These are phyloP conservation scores for Drosophila gunungcola DNA, from an alignment of 1,140 invertebrate genomes.

Conservation along the genomic window DNA sequence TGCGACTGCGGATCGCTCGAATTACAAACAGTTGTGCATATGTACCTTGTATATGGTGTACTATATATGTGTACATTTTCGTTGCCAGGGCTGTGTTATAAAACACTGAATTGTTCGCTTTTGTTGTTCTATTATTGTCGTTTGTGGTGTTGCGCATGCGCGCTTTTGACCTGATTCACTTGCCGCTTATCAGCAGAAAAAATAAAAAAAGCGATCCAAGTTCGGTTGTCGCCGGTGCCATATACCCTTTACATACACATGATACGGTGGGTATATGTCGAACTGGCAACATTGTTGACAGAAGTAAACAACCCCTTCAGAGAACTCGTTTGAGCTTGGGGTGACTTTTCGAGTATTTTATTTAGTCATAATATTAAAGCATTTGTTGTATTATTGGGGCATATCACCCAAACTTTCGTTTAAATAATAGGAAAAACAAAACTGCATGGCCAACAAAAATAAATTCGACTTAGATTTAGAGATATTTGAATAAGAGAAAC, in stretches of 20 bases:
- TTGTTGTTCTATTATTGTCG: slow-evolving; percentile 14
- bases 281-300: background rate
- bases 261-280: background rate
- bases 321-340: background rate
- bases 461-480: too few relatives aligned
- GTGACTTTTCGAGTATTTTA: background rate
- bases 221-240: background rate
- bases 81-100: slow-evolving; percentile 9
- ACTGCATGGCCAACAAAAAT: too few relatives aligned
- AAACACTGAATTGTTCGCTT: slow-evolving; percentile 17
- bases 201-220: slow-evolving; percentile 17
- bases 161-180: slow-evolving; percentile 73
- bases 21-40: slow-evolving; percentile 35
- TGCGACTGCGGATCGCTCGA: slow-evolving; percentile 27
- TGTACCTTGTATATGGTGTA: slow-evolving; percentile 9
- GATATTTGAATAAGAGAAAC: too few relatives aligned
- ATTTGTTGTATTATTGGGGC: background rate
- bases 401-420: too few relatives aligned
- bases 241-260: background rate
- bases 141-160: slow-evolving; percentile 64
- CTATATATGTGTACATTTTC: slow-evolving; percentile 1
- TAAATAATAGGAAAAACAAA: too few relatives aligned
- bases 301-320: background rate
- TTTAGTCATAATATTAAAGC: background rate
- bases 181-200: slow-evolving; percentile 57